These are phyloP conservation scores for Onychostoma macrolepis DNA, from an alignment of 2,113 vertebrate species.

Conservation along the genomic window DNA sequence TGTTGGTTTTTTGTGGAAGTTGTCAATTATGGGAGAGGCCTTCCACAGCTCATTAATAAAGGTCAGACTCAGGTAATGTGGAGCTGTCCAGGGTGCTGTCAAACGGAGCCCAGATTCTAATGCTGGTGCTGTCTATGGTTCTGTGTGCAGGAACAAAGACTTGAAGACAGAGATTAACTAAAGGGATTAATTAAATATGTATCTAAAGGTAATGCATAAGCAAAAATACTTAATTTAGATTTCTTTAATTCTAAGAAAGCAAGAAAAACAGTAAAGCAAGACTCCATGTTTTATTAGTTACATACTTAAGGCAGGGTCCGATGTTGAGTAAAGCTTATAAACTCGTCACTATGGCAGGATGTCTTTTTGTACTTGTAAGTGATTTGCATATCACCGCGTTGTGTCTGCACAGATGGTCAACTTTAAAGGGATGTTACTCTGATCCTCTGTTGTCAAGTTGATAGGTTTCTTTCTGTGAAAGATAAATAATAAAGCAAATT, in stretches of 20 bases:
- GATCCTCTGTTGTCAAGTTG: neutral
- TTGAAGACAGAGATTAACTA: neutral
- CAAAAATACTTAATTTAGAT: neutral
- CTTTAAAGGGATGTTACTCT: slow-evolving; percentile 37
- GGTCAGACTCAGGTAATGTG: neutral
- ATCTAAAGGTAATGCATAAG: neutral
- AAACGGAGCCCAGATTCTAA: neutral
- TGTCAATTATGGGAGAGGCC: neutral
- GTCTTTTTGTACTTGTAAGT: neutral
- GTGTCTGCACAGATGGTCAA: neutral
- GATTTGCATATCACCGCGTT: neutral
- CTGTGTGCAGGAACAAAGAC: neutral
- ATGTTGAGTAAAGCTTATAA: neutral
- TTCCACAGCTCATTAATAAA: slow-evolving; percentile 6
- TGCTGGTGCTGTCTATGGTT: slow-evolving; percentile 4
- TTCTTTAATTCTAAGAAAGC: neutral
- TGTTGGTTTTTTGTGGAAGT: neutral
- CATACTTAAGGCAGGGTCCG: neutral
- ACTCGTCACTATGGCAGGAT: neutral
- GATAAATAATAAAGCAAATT: neutral
- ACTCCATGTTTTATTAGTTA: neutral
- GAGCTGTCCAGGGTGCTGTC: slow-evolving; percentile 6
- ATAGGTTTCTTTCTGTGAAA: slow-evolving; percentile 36
- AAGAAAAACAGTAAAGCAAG: neutral
- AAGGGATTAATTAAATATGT: neutral